Base-by-base conservation (phyloP, 1,140 invertebrate species). In the Scaptomyza graminum region DNA sequence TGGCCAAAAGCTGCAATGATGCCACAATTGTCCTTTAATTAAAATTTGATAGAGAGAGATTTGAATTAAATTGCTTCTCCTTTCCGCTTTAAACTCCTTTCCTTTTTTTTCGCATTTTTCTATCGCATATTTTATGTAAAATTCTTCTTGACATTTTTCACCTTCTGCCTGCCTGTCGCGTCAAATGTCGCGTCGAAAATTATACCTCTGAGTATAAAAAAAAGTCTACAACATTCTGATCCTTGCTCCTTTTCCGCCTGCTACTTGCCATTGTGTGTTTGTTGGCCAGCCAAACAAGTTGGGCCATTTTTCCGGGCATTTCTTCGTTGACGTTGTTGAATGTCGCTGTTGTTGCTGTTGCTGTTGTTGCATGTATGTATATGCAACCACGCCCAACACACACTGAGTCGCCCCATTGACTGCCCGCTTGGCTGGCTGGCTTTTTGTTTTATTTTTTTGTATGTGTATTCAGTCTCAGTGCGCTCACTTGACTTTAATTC, bases 401-500 rank as follows among this genome's bases (percentile, higher is more conserved):
- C 55, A 49, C 37, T 12, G 11, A 12, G 22, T 31, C 25, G 31
- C 43, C 60, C 25, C 61, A 49, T 56, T 49, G 54, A 39, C 50
- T 55, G 51, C 51, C n/a, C 15, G 60, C 46, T 41, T 49, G 39
- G 28, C 31, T 56, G 44, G 66, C 69, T 73, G 78, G 60, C 66
- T 56, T 80, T 73, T 31, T 31, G 28, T 31, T 31, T 31, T 31
- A 5, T 31, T 31, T 31, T 31, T 31, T 31, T 31, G 1, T 18
- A 28, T 28, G 28, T 88, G 83, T 83, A 88, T 88, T 88, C 83
- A 88, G 83, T 88, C 83, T 88, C 84, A 88, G 83, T 88, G 84
- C 83, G 83, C 83, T 88, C 83, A 88, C 83, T 88, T 88, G 84
- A 88, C 83, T 87, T 87, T 87, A 87, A 87, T 87, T 87, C 83